Evolutionary conservation across 2,113 vertebrate genomes (phyloP).

Genomic region (Hipposideros armiger): DNA sequence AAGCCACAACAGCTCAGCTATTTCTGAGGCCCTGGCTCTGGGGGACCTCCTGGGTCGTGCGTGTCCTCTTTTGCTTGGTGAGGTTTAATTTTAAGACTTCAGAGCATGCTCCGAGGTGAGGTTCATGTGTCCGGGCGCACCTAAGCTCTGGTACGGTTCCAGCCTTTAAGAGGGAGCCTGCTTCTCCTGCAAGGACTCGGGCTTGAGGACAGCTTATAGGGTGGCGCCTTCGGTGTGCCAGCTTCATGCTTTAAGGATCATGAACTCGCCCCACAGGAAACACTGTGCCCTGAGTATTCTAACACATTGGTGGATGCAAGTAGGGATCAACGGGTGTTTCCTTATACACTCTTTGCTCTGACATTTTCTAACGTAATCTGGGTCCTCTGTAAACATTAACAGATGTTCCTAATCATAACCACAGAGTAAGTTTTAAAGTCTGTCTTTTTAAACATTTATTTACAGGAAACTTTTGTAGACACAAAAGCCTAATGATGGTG

Average conservation of each 20-base stretch:
- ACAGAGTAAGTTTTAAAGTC: not conserved
- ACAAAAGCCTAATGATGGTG: not conserved
- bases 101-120: rapidly evolving
- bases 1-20: not conserved
- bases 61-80: not conserved
- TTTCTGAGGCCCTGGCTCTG: not conserved
- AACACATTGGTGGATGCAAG: not conserved
- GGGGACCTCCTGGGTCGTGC: not conserved
- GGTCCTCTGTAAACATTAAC: conserved; percentile 47
- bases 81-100: not conserved
- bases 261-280: not conserved
- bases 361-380: conserved; percentile 61
- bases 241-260: not conserved
- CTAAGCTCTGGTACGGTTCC: not conserved
- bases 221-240: rapidly evolving
- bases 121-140: too few species aligned
- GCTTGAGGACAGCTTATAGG: not conserved
- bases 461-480: conserved; percentile 14
- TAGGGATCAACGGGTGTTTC: not conserved
- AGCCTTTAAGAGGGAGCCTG: not conserved
- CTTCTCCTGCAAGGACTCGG: not conserved
- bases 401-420: conserved; percentile 58
- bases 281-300: not conserved
- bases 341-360: conserved; percentile 5
- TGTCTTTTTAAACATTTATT: conserved; percentile 23